Conservation (phyloP, 2,888 invertebrate genomes). For the Xestia rhomboidea region DNA sequence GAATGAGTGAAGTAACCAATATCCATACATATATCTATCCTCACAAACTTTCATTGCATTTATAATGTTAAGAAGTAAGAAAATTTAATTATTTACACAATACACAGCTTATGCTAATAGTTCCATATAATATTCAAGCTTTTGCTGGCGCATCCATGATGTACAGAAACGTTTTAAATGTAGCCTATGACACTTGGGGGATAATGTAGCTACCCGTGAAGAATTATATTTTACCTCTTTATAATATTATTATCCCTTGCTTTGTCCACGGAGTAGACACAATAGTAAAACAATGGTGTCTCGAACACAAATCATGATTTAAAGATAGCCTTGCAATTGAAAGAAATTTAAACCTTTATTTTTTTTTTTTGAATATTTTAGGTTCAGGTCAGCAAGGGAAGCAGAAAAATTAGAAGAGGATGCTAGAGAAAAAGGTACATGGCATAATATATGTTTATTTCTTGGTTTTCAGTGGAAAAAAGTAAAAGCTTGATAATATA, state of each 20-base stretch:
- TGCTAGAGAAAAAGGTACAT: slow-evolving; percentile 92
- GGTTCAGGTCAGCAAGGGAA: slow-evolving; percentile 97
- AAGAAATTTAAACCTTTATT: background rate
- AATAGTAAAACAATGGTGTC: too few species aligned
- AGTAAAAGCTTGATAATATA: background rate
- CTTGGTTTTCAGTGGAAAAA: background rate
- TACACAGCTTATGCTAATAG: background rate
- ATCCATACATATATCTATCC: background rate
- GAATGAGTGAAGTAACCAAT: background rate
- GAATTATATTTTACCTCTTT: background rate
- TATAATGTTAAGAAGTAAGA: background rate
- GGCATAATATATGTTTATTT: background rate
- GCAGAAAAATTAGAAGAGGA: slow-evolving; percentile 94
- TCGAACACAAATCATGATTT: too few species aligned
- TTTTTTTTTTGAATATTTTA: slow-evolving; percentile 69
- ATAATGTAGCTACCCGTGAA: background rate
- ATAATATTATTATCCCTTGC: too few species aligned
- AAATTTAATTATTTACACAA: background rate
- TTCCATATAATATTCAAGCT: background rate
- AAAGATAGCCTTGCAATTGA: background rate
- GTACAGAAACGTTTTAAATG: too few species aligned
- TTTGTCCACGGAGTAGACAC: too few species aligned
- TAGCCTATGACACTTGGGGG: too few species aligned
- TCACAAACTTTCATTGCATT: background rate
- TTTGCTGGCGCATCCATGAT: background rate